Base-by-base conservation (phyloP, 1,140 invertebrate species). In the Diorhabda elongata region DNA sequence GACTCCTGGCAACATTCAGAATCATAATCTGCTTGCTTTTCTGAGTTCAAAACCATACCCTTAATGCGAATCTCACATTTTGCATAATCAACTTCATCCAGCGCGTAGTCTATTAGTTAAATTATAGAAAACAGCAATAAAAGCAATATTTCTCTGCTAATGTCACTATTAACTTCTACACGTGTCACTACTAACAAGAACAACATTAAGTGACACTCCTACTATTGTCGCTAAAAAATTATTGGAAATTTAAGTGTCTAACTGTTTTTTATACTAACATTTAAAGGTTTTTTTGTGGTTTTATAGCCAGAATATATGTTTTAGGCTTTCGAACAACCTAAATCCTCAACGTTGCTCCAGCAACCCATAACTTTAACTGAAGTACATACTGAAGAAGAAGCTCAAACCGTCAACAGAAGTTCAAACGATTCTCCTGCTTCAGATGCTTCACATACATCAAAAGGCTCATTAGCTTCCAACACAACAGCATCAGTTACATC, bases 341-440 rank as follows among this genome's bases (percentile, higher is more conserved):
- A 78, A 2, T 78, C 74, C 44, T 72, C 79, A 9, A 71, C 75
- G 0, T 75, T 73, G 41, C 79, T 81, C 41, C 69, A 67, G 7
- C 41, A 58, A 61, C 64, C 72, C 5, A 58, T 75, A 7, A 73
- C 71, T 7, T 11, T 79, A 5, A 76, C 75, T 4, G 78, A 78
- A 58, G 57, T 77, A 9, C 56, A 68, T 11, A 42, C 72, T 42
- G 74, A 76, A 3, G 73, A 74, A 61, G 70, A 74, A 26, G 61
- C 69, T 41, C 66, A 44, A 57, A 56, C 66, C 4, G 68, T 70
- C 8, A 74, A 66, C 61, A 72, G 72, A 42, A 63, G 69, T 8
- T 74, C 66, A 61, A 74, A 73, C 42, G 68, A 64, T 7, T 61
- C 72, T 45, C 11, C 64, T 41, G 59, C 64, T 58, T 77, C 75